A percentile compares a stretch with the other conserved stretches of the same genome.
Evolutionary conservation across 2,797 vertebrate genomes (phyloP).

Genomic region (Oryzias sinensis): DNA sequence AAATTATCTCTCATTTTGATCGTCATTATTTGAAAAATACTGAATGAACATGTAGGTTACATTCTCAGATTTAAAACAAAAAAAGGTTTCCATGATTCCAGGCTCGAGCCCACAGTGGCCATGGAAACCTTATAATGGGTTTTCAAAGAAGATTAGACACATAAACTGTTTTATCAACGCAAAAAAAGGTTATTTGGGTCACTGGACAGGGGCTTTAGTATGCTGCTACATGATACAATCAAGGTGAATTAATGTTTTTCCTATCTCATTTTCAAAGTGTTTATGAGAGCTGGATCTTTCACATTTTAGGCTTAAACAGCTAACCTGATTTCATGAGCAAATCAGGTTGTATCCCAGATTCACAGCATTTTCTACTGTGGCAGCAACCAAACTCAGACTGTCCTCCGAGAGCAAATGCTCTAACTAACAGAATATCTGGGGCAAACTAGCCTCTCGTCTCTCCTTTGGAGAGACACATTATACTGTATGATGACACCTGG

Average conservation of each 20-base stretch:
- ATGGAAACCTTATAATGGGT: slow-evolving; percentile 53
- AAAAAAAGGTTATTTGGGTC: not conserved
- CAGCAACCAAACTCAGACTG: slow-evolving; percentile 43
- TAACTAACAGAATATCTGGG: slow-evolving; percentile 57
- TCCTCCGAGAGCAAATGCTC: slow-evolving; percentile 52
- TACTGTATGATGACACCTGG: slow-evolving; percentile 59
- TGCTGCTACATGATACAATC: not conserved
- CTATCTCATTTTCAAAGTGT: slow-evolving; percentile 8
- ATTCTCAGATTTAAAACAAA: too few relatives aligned
- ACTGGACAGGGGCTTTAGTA: slow-evolving; percentile 1
- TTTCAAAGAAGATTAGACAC: slow-evolving; percentile 11
- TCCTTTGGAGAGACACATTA: slow-evolving; percentile 61
- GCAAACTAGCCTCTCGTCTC: slow-evolving; percentile 35
- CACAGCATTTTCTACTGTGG: slow-evolving; percentile 32
- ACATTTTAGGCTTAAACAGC: slow-evolving; percentile 29
- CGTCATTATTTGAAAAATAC: too few relatives aligned
- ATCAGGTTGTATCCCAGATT: slow-evolving; percentile 62
- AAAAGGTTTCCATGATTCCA: slow-evolving; percentile 24
- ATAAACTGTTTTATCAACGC: slow-evolving; percentile 1
- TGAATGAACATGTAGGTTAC: too few relatives aligned
- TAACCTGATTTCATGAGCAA: slow-evolving; percentile 67
- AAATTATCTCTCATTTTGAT: too few relatives aligned
- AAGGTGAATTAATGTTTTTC: slow-evolving; percentile 9
- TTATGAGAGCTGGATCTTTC: slow-evolving; percentile 19
- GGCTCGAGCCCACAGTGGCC: slow-evolving; percentile 37